Conservation (phyloP, 2,113 vertebrate species). For the Ammodytes dubius region DNA sequence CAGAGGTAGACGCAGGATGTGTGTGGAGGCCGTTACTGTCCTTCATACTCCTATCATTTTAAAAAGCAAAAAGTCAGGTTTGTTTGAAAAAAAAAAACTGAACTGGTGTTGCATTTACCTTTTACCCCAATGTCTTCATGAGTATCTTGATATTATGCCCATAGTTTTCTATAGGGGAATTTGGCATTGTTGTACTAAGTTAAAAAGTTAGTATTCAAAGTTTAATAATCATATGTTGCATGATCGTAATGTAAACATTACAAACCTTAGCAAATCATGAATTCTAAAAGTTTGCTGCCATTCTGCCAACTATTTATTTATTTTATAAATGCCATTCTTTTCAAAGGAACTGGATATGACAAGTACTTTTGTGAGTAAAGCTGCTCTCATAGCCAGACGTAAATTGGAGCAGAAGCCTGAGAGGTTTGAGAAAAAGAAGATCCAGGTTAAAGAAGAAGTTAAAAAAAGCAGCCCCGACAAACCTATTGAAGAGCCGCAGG, state of each 20-base stretch:
- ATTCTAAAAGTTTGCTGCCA: no score
- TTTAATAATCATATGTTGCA: background rate
- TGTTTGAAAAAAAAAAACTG: background rate
- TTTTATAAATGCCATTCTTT: no score
- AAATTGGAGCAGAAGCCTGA: slow-evolving; percentile 69
- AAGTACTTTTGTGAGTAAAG: slow-evolving; percentile 78
- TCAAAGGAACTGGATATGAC: slow-evolving; percentile 72
- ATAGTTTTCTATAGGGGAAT: background rate
- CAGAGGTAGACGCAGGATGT: no score
- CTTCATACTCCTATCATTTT: background rate
- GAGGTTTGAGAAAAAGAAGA: slow-evolving; percentile 61
- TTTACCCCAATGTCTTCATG: background rate
- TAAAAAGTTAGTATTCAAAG: background rate
- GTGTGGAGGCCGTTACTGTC: no score
- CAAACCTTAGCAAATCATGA: no score
- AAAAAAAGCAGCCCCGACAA: slow-evolving; percentile 11
- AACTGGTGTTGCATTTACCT: no score
- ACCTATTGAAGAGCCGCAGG: background rate
- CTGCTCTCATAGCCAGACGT: slow-evolving; percentile 70
- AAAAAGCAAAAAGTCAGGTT: background rate
- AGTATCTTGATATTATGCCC: background rate
- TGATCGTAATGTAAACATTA: background rate
- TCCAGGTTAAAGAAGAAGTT: slow-evolving; percentile 43
- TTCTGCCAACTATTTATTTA: no score
- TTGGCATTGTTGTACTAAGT: background rate